Percentiles rank a stretch among this genome's conserved stretches.
Evolutionary conservation across 2,113 vertebrate genomes (phyloP).

Genomic region (Melanostigma gelatinosum): DNA sequence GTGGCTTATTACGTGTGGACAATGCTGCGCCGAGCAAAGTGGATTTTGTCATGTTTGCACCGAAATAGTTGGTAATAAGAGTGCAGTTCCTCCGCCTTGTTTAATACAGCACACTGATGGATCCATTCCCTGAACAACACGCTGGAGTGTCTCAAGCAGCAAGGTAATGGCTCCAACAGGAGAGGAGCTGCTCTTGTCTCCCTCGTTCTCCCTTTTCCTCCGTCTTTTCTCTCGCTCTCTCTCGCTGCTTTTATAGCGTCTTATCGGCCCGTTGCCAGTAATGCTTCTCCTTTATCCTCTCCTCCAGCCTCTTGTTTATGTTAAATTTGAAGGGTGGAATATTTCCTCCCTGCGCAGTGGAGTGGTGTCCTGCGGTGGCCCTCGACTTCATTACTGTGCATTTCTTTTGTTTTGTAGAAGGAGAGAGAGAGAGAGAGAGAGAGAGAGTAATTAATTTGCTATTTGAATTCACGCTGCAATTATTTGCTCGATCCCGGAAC

Average conservation of each 20-base stretch:
- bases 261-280: constrained; percentile 70
- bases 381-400: constrained; percentile 45
- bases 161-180: constrained; percentile 54
- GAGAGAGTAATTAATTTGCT: constrained; percentile 75
- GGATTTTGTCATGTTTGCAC: constrained; percentile 35
- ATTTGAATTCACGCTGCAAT: constrained; percentile 74
- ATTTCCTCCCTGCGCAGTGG: constrained; percentile 43
- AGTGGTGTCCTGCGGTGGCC: constrained; percentile 62
- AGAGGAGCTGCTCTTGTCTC: constrained; percentile 18
- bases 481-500: constrained; percentile 63
- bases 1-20: constrained; percentile 6
- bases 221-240: constrained; percentile 22
- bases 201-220: too few relatives aligned
- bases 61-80: constrained; percentile 50
- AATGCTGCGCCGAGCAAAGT: constrained; percentile 21
- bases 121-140: constrained; percentile 55
- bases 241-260: constrained; percentile 57
- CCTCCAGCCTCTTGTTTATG: constrained; percentile 66
- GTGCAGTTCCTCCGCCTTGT: constrained; percentile 34
- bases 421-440: constrained; percentile 30
- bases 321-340: constrained; percentile 58
- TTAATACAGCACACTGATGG: constrained; percentile 44
- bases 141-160: constrained; percentile 40
- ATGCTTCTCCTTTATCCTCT: constrained; percentile 60
- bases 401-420: constrained; percentile 6